Evolutionary conservation across 2,113 vertebrate genomes (phyloP), one percentile per base, ranked within the genome.

Genomic region (Callipepla squamata): DNA sequence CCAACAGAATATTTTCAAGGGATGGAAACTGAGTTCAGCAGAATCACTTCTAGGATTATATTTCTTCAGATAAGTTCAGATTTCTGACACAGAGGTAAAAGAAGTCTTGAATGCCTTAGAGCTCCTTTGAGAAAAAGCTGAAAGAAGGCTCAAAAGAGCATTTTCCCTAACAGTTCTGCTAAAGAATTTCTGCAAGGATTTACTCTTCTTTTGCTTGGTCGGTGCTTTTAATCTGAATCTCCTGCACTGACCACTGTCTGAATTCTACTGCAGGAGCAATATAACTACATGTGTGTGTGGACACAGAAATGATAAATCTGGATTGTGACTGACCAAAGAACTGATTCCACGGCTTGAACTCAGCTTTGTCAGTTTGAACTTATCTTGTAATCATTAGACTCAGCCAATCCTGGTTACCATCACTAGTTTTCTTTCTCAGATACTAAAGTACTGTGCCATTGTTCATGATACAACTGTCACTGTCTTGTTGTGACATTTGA

Each of bases 141-240:
- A 12, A 34, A 51, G 57, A 28, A 59, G 16, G 4, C 5, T 67
- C 51, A 61, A 17, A n/a, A 78, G 19, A 77, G 9, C 4, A 9
- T 77, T 80, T 72, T 28, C 5, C 6, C 20, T 42, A 80, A 65
- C 6, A 47, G 13, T 8, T 89, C 38, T 47, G 17, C 18, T 42
- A 47, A 69, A 45, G 72, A 25, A 2, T 1, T 12, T 30, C 26
- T 30, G 26, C 16, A 19, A 4, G 0, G 0, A 42, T 36, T 51
- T 9, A 3, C 4, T 20, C 17, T 69, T 48, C 67, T 45, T 70
- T 53, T 80, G 1, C 28, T 22, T 69, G 23, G n/a, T n/a, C 36
- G 13, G 2, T 76, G 15, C 19, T 58, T 92, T 57, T 38, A 68
- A 40, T 6, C 19, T 74, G 26, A 74, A 32, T 16, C 5, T 53